Conservation (phyloP, 2,797 vertebrate species). For the Rhabdomys pumilio region DNA sequence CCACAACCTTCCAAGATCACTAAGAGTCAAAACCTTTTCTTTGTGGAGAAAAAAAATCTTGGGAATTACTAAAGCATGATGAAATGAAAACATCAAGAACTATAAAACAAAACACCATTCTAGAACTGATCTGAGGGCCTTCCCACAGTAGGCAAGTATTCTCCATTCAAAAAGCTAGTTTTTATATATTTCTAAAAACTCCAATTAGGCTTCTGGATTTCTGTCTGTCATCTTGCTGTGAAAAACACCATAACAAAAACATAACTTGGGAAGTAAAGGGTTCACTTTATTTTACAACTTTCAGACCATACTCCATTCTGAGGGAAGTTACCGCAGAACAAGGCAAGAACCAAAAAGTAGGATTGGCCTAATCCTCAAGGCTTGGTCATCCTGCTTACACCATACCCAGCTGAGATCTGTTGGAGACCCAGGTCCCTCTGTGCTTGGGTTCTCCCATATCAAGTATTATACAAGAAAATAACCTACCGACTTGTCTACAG, state of each 20-base stretch:
- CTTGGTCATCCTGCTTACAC: background rate
- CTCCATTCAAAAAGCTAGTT: background rate
- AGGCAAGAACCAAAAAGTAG: background rate
- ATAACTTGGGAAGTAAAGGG: background rate
- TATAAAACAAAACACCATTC: background rate
- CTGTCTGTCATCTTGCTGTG: background rate
- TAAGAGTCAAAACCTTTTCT: conserved; percentile 55
- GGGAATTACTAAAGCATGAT: conserved; percentile 13
- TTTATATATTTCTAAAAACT: background rate
- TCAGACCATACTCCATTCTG: background rate
- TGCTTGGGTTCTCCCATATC: background rate
- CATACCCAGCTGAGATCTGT: background rate
- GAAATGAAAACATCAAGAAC: conserved; percentile 31
- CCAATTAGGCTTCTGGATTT: background rate
- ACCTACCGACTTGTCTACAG: background rate
- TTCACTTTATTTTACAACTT: background rate
- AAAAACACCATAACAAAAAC: background rate
- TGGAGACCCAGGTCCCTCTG: background rate
- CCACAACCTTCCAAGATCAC: conserved; percentile 60
- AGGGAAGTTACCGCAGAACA: background rate
- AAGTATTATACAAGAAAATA: background rate
- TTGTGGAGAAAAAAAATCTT: conserved; percentile 15
- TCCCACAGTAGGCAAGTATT: background rate
- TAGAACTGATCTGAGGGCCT: background rate
- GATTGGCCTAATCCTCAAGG: background rate